Base-by-base conservation (phyloP, 2,797 vertebrate genomes). In the Alectoris magna region DNA sequence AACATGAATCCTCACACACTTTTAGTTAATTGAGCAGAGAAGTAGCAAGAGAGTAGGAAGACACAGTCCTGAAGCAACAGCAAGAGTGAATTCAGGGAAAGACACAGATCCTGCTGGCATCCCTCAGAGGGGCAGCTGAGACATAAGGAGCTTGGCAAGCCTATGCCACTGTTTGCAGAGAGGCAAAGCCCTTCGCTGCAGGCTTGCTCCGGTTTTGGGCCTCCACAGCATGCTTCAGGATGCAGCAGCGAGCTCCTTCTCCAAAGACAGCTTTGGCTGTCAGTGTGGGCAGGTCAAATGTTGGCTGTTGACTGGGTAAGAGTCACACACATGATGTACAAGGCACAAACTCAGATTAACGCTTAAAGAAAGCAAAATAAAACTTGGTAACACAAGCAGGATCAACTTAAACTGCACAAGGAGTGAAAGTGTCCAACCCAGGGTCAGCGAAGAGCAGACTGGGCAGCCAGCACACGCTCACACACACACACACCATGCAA, bases 281-380 rank as follows among this genome's bases (percentile, higher is more conserved):
- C 53, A 91, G 64, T 0, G 2, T 18, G 21, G 78, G 64, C 41
- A 91, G 69, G 34, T 88, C 66, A 80, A 21, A 90, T 1, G 6
- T 41, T 58, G 93, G 78, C 92, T 78, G 78, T 95, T 96, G 96
- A 92, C 96, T 97, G 96, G 93, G 96, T 96, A 97, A 97, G 83
- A 97, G 94, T 95, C 95, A 95, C 55, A 89, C 14, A 79, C 31
- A 84, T 14, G 80, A 94, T 39, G 7, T 91, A 14, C 82, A 94
- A 91, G 44, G 78, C 72, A 94, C 85, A 95, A 82, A 93, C 93
- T 94, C 70, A 94, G 38, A 94, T 92, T 76, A 95, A 95, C 75
- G 84, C 70, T 80, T 85, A 91, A 91, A 86, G 18, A 90, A 92
- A 75, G 27, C 51, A 96, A 97, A 97, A 97, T 59, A 94, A 96